These are phyloP conservation scores for Antidorcas marsupialis DNA, from an alignment of 2,113 vertebrate species.

Conservation along the genomic window DNA sequence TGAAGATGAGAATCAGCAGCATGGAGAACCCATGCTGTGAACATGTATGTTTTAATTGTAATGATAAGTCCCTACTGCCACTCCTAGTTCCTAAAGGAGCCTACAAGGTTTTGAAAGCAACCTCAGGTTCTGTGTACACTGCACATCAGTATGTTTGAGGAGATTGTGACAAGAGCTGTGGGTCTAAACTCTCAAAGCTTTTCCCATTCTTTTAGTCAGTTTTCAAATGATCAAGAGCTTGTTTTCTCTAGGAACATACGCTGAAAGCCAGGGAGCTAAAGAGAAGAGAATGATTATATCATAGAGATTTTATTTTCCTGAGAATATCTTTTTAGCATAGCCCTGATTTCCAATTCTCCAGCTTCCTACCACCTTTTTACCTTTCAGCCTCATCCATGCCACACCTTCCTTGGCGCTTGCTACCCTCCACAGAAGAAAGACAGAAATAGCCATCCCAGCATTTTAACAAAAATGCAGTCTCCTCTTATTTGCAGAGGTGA, in stretches of 20 bases:
- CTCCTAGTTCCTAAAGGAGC: not conserved
- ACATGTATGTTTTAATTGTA: not conserved
- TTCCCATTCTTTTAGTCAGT: not conserved
- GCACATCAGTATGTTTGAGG: not conserved
- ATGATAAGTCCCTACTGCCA: not conserved
- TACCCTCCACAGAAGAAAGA: not conserved
- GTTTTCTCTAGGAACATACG: not conserved
- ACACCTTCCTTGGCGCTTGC: not conserved
- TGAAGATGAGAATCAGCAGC: not conserved
- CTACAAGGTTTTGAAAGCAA: not conserved
- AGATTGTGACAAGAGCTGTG: not conserved
- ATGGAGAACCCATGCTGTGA: not conserved
- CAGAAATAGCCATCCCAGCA: not conserved
- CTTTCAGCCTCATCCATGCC: not conserved
- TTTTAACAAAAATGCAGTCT: not conserved
- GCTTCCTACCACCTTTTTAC: not conserved
- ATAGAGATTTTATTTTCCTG: not conserved
- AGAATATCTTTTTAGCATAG: not conserved
- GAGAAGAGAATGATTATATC: not conserved
- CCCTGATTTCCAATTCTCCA: not conserved
- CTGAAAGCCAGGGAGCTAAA: not conserved
- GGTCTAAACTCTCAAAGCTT: not conserved
- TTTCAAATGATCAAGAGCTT: slow-evolving; percentile 29
- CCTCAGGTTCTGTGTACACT: not conserved
- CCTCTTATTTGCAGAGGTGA: not conserved